Conservation (phyloP, 2,797 vertebrate genomes). For the Sebastes iracundus region DNA sequence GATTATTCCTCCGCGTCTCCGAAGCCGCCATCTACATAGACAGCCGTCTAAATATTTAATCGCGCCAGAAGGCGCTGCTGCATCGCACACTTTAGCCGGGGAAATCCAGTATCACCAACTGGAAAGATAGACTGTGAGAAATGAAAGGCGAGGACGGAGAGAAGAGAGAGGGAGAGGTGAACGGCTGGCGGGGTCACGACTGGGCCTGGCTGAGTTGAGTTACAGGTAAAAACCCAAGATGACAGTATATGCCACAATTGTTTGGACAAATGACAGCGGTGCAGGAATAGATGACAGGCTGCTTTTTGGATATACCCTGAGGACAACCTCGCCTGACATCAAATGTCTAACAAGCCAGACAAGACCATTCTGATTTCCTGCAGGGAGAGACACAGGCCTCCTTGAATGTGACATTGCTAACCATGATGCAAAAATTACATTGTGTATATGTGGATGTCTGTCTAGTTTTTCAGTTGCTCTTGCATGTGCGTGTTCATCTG, state of each 20-base stretch:
- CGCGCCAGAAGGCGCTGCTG: slow-evolving; percentile 71
- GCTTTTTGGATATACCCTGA: slow-evolving; percentile 62
- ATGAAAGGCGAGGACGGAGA: slow-evolving; percentile 28
- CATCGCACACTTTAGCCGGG: slow-evolving; percentile 62
- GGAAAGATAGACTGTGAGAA: slow-evolving; percentile 12
- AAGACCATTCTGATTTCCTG: slow-evolving; percentile 64
- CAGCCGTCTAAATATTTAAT: slow-evolving; percentile 82
- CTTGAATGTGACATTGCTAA: slow-evolving; percentile 72
- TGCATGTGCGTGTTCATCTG: slow-evolving; percentile 57
- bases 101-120: slow-evolving; percentile 59
- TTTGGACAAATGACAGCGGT: slow-evolving; percentile 63
- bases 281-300: slow-evolving; percentile 62
- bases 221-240: slow-evolving; percentile 60
- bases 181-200: slow-evolving; percentile 44
- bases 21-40: slow-evolving; percentile 68
- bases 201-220: slow-evolving; percentile 33
- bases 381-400: slow-evolving; percentile 43
- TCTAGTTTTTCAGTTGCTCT: not conserved
- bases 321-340: slow-evolving; percentile 64
- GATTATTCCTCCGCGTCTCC: slow-evolving; percentile 72
- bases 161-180: slow-evolving; percentile 9
- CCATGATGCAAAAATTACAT: slow-evolving; percentile 76
- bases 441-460: slow-evolving; percentile 48
- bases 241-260: slow-evolving; percentile 59
- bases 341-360: slow-evolving; percentile 75